phyloP scores from a whole-genome alignment of 2,113 vertebrate genomes.

The Calyptommatus sinebrachiatus region DNA sequence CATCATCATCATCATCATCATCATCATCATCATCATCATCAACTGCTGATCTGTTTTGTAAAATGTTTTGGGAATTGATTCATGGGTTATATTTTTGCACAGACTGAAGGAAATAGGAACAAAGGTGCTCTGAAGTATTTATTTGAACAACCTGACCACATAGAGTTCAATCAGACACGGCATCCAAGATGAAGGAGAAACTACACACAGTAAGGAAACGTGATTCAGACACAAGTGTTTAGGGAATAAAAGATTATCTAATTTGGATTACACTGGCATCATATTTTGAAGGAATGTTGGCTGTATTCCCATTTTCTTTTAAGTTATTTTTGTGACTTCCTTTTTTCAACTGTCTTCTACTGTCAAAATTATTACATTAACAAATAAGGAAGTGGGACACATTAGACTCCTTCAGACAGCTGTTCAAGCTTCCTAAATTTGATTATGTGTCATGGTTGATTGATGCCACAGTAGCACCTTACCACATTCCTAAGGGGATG shows the following conservation, averaged over 20 bases:
- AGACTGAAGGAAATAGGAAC: background rate
- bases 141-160: background rate
- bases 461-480: constrained; percentile 23
- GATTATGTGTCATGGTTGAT: constrained; percentile 21
- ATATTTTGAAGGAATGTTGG: background rate
- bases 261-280: background rate
- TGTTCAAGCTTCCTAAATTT: background rate
- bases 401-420: background rate
- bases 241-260: constrained; percentile 14
- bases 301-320: constrained; percentile 7
- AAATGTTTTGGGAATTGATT: no score
- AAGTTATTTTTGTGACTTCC: background rate
- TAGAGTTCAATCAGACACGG: background rate
- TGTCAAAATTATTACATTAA: background rate
- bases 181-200: background rate
- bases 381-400: constrained; percentile 6
- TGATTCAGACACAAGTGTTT: background rate
- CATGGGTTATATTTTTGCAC: no score
- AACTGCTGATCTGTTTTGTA: no score
- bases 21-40: no score
- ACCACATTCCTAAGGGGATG: background rate
- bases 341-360: background rate
- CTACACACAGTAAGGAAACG: background rate
- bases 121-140: background rate
- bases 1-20: no score